Conservation (phyloP, 2,113 vertebrate species). For the Anhinga rufa region DNA sequence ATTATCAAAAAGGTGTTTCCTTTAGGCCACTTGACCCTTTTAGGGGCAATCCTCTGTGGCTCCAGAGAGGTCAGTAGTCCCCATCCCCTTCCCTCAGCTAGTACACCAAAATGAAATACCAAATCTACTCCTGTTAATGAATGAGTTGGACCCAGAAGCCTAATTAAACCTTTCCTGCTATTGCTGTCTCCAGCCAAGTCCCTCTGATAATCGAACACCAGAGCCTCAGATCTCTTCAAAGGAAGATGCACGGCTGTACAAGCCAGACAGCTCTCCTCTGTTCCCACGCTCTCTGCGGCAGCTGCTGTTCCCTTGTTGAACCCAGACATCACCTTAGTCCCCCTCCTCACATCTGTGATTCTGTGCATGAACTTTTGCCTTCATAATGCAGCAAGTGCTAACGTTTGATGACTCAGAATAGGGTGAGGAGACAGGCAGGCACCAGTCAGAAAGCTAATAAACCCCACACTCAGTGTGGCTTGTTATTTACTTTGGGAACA, state of each 20-base stretch:
- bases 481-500: neutral
- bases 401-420: neutral
- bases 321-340: neutral
- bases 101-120: neutral
- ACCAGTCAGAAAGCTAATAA: neutral
- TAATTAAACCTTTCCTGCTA: neutral
- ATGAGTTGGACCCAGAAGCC: neutral
- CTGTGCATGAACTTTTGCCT: neutral
- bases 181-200: neutral
- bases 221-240: neutral
- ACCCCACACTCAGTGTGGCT: neutral
- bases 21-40: neutral
- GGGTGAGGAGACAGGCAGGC: neutral
- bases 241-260: neutral
- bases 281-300: neutral
- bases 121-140: neutral
- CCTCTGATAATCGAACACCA: neutral
- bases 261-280: neutral
- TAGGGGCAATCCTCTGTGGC: neutral
- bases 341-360: neutral
- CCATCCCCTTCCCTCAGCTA: neutral
- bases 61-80: neutral
- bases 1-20: neutral
- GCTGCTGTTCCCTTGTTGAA: neutral
- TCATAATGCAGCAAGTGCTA: neutral